Conservation (phyloP, 2,113 vertebrate genomes). For the Brachyhypopomus occidentalis region DNA sequence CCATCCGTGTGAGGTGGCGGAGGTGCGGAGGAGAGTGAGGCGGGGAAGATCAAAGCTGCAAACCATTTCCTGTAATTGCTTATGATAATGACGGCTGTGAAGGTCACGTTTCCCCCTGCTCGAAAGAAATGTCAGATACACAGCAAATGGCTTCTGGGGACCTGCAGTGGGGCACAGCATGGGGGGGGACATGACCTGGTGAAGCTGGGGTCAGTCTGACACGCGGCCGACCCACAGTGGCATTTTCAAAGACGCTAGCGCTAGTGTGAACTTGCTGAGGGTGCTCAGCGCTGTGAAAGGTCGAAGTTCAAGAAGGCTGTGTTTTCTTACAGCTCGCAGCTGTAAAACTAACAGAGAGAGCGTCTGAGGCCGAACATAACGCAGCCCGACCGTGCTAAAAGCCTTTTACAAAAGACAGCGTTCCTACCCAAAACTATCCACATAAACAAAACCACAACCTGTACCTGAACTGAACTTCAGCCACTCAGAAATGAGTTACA, state of each 20-base stretch:
- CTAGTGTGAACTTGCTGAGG: neutral
- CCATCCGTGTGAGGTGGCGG: neutral
- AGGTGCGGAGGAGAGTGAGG: neutral
- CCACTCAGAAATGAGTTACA: neutral
- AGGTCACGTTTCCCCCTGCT: slow-evolving; percentile 57
- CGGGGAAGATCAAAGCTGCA: slow-evolving; percentile 18
- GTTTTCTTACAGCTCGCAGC: neutral
- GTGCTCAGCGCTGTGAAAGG: neutral
- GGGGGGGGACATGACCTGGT: neutral
- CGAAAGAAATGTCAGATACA: slow-evolving; percentile 58
- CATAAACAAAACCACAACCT: neutral
- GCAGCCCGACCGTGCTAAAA: no score
- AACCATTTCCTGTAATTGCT: slow-evolving; percentile 42
- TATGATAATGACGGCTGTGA: slow-evolving; percentile 56
- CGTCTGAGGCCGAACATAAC: neutral
- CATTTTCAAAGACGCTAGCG: slow-evolving; percentile 7
- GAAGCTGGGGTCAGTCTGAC: neutral
- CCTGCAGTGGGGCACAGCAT: slow-evolving; percentile 30
- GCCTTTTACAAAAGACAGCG: slow-evolving; percentile 1
- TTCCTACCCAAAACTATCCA: neutral
- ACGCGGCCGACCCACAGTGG: neutral
- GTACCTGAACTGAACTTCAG: neutral
- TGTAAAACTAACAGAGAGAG: neutral
- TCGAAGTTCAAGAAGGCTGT: neutral
- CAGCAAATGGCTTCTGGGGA: slow-evolving; percentile 48